Evolutionary conservation across 2,797 vertebrate genomes (phyloP).

Genomic region (Sebastes hubbsi): DNA sequence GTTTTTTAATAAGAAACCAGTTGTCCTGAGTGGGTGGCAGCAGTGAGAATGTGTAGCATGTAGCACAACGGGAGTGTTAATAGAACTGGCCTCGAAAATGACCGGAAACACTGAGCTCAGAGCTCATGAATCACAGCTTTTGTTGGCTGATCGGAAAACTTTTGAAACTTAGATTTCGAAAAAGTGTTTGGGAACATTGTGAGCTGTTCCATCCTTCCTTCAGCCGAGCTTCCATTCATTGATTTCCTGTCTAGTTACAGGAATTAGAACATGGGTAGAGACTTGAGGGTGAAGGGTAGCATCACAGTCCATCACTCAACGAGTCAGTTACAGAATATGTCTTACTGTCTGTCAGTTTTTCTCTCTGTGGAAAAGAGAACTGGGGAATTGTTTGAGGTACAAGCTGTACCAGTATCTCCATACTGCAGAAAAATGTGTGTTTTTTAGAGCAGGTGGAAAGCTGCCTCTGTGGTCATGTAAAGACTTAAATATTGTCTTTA

Average conservation of each 20-base stretch:
- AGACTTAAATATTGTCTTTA: slow-evolving; percentile 45
- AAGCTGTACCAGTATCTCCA: slow-evolving; percentile 11
- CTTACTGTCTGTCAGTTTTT: slow-evolving; percentile 25
- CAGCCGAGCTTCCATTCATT: slow-evolving; percentile 27
- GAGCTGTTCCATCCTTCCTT: slow-evolving; percentile 7
- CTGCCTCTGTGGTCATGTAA: slow-evolving; percentile 7
- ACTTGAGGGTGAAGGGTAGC: slow-evolving; percentile 40
- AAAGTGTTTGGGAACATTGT: slow-evolving; percentile 20
- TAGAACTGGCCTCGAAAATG: slow-evolving; percentile 26
- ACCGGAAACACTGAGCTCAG: slow-evolving; percentile 12
- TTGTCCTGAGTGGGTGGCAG: slow-evolving; percentile 35
- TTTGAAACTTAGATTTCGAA: slow-evolving; percentile 17
- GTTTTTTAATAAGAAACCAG: slow-evolving; percentile 31
- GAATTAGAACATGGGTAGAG: slow-evolving; percentile 56
- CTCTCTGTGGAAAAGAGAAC: not conserved
- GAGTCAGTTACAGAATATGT: slow-evolving; percentile 44
- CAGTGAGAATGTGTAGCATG: slow-evolving; percentile 19
- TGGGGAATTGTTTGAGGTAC: slow-evolving; percentile 22
- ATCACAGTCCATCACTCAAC: slow-evolving; percentile 41
- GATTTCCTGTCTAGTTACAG: slow-evolving; percentile 65
- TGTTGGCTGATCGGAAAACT: slow-evolving; percentile 10
- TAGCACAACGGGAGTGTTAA: slow-evolving; percentile 14
- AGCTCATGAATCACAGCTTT: slow-evolving; percentile 25
- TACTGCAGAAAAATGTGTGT: slow-evolving; percentile 32
- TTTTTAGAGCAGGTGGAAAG: slow-evolving; percentile 25